Conservation (phyloP, 2,888 invertebrate genomes). For the Chelonus formosanus region DNA sequence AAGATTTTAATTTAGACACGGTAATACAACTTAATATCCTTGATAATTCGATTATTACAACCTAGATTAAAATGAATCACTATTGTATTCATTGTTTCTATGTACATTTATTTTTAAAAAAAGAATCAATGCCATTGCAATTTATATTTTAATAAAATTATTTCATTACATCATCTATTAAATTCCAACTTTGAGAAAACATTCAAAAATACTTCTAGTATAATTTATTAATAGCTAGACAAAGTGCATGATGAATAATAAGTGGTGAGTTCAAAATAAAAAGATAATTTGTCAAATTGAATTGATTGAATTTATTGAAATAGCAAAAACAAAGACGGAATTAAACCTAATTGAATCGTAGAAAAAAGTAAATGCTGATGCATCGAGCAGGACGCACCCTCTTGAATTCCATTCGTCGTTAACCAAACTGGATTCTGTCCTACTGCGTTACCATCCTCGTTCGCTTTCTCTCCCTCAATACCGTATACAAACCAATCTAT, state of each 20-base stretch:
- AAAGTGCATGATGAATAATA: too few relatives aligned
- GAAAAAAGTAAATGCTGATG: slow-evolving; percentile 31
- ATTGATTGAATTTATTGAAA: not conserved
- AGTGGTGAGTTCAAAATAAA: slow-evolving; percentile 34
- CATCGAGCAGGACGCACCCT: slow-evolving; percentile 31
- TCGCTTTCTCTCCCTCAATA: slow-evolving; percentile 5
- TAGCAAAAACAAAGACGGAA: slow-evolving; percentile 8
- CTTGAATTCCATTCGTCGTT: slow-evolving; percentile 27
- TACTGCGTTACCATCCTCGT: not conserved
- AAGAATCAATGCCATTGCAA: too few relatives aligned
- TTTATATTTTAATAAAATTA: slow-evolving; percentile 37
- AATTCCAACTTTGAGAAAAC: too few relatives aligned
- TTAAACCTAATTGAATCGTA: slow-evolving; percentile 20
- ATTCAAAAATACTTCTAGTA: too few relatives aligned
- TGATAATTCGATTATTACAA: slow-evolving; percentile 37
- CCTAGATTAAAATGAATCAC: slow-evolving; percentile 33
- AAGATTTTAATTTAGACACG: not conserved
- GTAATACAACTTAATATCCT: not conserved
- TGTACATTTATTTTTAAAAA: slow-evolving; percentile 55
- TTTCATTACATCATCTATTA: too few relatives aligned
- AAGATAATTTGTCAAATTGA: slow-evolving; percentile 19
- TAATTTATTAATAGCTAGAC: too few relatives aligned
- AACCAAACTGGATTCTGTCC: slow-evolving; percentile 31
- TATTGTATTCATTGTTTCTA: slow-evolving; percentile 43
- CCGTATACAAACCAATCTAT: slow-evolving; percentile 47